Base-by-base conservation (phyloP, 2,797 vertebrate species). In the Microctenopoma lineatum region DNA sequence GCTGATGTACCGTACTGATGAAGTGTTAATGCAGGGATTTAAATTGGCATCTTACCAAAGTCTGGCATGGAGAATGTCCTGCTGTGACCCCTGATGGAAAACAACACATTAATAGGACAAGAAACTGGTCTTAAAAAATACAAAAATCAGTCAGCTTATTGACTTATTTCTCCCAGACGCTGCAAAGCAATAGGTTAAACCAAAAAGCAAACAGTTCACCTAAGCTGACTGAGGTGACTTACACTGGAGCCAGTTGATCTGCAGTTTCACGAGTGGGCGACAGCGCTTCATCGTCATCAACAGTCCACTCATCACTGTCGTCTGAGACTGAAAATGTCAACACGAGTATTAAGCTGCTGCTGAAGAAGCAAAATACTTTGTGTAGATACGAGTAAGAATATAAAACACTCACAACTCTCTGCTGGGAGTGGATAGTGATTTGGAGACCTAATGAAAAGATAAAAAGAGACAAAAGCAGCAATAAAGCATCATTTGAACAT, bases 221-320 rank as follows among this genome's bases (percentile, higher is more conserved):
- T 18, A 2, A 2, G 1, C 27, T 16, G 16, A 39, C 12, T 38
- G 11, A 38, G 9, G 39, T 26, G 7, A 51, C 89, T 90, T 64
- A 94, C 93, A 29, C 0, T n/a, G 67, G 34, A 59, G 15, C 26
- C 1, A 41, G 29, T 6, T 45, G 32, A 12, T 89, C 60, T 58
- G 32, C 3, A 26, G 39, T 8, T 0, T 79, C 75, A 11, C 51
- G 3, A 5, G 57, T 11, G 29, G 87, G 73, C 7, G 88, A 84
- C 4, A 59, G 11, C 3, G 71, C 16, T 0, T 95, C 94, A 0
- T 94, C 92, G 0, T 41, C 94, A 4, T 94, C 93, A 46, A 16
- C 59, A 1, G 80, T 81, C 93, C 94, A 95, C 73, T 95, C 94
- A 50, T 95, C 94, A 8, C 93, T 94, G 81, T 95, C 92, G 15